Evolutionary conservation across 2,113 vertebrate genomes (phyloP).

Genomic region (Eleginops maclovinus): DNA sequence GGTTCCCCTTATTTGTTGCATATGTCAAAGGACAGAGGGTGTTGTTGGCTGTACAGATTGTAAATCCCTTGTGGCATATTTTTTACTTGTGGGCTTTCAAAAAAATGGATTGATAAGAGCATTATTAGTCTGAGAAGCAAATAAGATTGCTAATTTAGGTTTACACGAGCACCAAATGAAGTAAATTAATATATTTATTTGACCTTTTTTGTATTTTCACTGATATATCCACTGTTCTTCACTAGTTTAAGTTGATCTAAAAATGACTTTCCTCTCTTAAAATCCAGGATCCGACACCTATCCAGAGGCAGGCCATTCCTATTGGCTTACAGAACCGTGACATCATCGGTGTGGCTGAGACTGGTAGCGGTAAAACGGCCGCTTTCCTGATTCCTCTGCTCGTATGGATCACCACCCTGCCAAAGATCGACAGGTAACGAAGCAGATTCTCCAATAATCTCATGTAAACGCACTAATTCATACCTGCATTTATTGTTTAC

Average conservation of each 20-base stretch:
- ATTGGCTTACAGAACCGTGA: conserved; percentile 98
- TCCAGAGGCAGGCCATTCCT: conserved; percentile 98
- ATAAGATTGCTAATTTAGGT: neutral
- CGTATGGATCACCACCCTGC: conserved; percentile 98
- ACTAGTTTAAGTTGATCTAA: neutral
- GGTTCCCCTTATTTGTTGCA: too few species aligned
- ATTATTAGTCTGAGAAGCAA: neutral
- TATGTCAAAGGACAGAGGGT: too few species aligned
- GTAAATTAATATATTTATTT: neutral
- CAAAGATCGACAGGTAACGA: conserved; percentile 95
- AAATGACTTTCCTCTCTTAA: neutral
- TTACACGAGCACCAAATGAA: neutral
- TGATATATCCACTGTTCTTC: neutral
- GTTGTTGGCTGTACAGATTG: too few species aligned
- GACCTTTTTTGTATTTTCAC: neutral
- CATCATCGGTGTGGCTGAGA: conserved; percentile 98
- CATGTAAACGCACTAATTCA: neutral
- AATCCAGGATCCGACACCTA: conserved; percentile 93
- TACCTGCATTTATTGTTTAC: neutral
- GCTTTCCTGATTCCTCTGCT: conserved; percentile 97
- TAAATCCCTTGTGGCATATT: too few species aligned
- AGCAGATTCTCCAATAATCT: neutral
- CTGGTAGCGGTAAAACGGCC: conserved; percentile 96
- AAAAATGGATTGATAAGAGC: neutral
- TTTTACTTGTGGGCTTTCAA: too few species aligned